Percentiles rank a stretch among this genome's conserved stretches.
phyloP scores from a whole-genome alignment of 2,888 invertebrate species.

The Mesodorylaimus sp. region DNA sequence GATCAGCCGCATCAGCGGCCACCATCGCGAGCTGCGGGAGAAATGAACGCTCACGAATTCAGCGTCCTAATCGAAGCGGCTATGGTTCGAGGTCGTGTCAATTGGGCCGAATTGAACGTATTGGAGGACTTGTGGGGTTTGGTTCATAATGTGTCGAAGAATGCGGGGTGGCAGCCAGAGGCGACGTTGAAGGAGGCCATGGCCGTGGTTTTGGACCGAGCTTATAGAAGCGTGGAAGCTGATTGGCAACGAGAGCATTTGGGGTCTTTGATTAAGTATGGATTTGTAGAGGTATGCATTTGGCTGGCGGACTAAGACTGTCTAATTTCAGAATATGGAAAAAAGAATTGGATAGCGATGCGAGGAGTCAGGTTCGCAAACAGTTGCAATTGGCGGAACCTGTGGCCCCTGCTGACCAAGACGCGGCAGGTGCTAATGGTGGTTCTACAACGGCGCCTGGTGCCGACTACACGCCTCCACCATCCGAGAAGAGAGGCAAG shows the following conservation, averaged over 20 bases:
- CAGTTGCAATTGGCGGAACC: neutral
- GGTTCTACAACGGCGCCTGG: neutral
- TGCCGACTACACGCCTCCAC: neutral
- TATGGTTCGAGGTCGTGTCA: neutral
- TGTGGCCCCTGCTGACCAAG: neutral
- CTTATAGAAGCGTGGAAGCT: neutral
- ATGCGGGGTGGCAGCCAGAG: neutral
- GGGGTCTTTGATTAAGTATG: neutral
- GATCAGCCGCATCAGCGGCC: too few species aligned
- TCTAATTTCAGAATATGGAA: constrained; percentile 2
- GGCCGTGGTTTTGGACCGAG: neutral
- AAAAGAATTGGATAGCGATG: neutral
- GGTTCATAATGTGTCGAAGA: neutral
- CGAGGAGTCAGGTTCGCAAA: neutral
- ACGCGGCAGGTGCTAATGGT: neutral
- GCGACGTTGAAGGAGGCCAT: neutral
- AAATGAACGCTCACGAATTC: neutral
- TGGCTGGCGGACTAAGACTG: neutral
- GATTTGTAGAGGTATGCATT: neutral
- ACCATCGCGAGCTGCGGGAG: too few species aligned
- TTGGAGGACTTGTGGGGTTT: neutral
- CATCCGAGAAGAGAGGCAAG: neutral
- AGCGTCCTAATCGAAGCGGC: neutral
- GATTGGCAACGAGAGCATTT: neutral
- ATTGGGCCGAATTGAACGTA: neutral